Evolutionary conservation across 2,113 vertebrate species (phyloP), one percentile per base, ranked within the genome.

Genomic region (Lampris incognitus): DNA sequence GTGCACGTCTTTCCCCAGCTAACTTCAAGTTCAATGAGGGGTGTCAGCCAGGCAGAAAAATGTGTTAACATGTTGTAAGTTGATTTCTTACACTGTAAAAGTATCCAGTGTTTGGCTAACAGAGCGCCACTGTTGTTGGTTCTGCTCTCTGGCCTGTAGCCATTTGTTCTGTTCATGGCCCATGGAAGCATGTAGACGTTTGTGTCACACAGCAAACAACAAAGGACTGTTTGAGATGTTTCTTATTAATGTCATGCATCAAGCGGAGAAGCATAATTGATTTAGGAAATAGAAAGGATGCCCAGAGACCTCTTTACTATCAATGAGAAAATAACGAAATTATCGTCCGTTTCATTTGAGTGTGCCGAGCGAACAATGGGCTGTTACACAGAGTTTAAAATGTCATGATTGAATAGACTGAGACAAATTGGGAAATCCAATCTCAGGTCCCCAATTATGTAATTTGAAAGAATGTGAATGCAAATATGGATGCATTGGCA

Each of bases 381-480:
- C 87, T 83, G 90, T 91, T 94, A 88, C 88, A 91, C 89, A 83
- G 86, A 83, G 55, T 87, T 90, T 88, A 94, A 94, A 96, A 94
- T 92, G 92, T 91, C 87, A 52, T 93, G 92, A 95, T 95, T 96
- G 90, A 96, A 95, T 94, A 91, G 95, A 94, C 92, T 92, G 92
- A 92, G 86, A 90, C 83, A 85, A 93, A 93, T 94, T 91, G 86
- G 91, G 87, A 93, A 95, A 95, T 95, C 87, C 91, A 95, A 94
- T 95, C 92, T 93, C 91, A 93, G 93, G 87, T 92, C 92, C 84
- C 91, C 88, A 94, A 94, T 96, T 91, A 92, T 80, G 92, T 95
- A 94, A 96, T 95, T 93, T 85, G 81, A 78, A 94, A 94, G 93
- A 96, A 96, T 95, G 93, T 69, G 91, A 94, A 93, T 91, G 91